phyloP scores from a whole-genome alignment of 2,797 vertebrate genomes.

The Chrosomus eos region DNA sequence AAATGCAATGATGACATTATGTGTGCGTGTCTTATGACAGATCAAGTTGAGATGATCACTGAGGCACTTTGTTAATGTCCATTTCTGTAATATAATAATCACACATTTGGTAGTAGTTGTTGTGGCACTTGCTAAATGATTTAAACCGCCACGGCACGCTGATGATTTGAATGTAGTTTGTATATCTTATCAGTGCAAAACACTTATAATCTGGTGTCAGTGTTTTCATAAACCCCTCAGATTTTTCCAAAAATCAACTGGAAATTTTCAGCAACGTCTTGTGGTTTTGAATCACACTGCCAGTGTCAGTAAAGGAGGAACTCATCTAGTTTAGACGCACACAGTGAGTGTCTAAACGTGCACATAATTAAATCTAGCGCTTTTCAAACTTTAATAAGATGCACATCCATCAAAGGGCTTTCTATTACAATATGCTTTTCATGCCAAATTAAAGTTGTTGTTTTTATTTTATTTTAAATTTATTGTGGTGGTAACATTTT shows the following conservation, averaged over 20 bases:
- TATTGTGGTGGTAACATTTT: not conserved
- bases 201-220: not conserved
- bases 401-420: not conserved
- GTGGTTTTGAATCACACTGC: constrained; percentile 50
- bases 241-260: not conserved
- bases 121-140: not conserved
- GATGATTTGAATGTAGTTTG: not conserved
- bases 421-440: not conserved
- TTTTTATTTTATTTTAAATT: not conserved
- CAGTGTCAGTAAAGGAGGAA: constrained; percentile 40
- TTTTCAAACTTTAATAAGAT: constrained; percentile 1
- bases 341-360: constrained; percentile 37
- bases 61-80: not conserved
- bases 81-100: not conserved
- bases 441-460: not conserved
- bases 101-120: not conserved
- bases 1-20: not conserved
- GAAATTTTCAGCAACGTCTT: constrained; percentile 19
- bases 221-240: not conserved
- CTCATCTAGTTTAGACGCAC: not conserved
- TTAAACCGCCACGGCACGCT: not conserved
- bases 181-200: not conserved
- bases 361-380: not conserved
- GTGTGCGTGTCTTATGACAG: not conserved
- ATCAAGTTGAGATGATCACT: not conserved